Evolutionary conservation across 2,797 vertebrate genomes (phyloP), one percentile per base, ranked within the genome.

Genomic region (Myripristis jacobus): DNA sequence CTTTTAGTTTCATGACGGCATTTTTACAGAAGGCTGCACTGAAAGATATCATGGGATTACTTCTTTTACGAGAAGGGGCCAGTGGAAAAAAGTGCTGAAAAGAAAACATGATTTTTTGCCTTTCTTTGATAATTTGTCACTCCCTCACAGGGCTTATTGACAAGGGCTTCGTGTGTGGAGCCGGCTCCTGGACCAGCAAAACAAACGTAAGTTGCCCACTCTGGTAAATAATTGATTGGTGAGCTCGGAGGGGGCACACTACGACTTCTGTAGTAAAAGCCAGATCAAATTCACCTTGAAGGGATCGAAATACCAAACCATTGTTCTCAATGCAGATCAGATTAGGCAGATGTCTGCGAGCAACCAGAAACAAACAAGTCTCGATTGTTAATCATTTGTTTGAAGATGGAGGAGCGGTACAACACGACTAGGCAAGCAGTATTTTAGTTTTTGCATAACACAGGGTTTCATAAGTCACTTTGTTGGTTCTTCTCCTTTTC

Each of bases 171-270:
- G 65, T 69, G 73, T 64, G 54, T 82, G 59, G 86, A 85, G 69
- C 75, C 46, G 53, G 68, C 64, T 53, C 68, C 85, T 70, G 25
- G 71, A 48, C 47, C 88, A 69, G 85, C 83, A 22, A 81, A 87
- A 84, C 87, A 87, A 68, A 69, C 51, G 93, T 94, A 88, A 94
- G 94, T 92, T 75, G 64, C 76, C 68, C 70, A 43, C 64, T 65
- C 44, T 70, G 21, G 79, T 93, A 16, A 86, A 91, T 93, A 77
- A 91, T 92, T 83, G 3, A 93, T 84, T 29, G 59, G 27, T 0
- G 47, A 65, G 60, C 76, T 70, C 70, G 61, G n/a, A n/a, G 51
- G 68, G 71, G 68, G 22, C 66, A 64, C 31, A 56, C 56, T 7
- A 53, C 46, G 7, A 65, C 44, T 71, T 61, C 51, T 63, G 87